These are phyloP conservation scores for Brachyhypopomus gauderio DNA, from an alignment of 2,113 vertebrate genomes.

Conservation along the genomic window DNA sequence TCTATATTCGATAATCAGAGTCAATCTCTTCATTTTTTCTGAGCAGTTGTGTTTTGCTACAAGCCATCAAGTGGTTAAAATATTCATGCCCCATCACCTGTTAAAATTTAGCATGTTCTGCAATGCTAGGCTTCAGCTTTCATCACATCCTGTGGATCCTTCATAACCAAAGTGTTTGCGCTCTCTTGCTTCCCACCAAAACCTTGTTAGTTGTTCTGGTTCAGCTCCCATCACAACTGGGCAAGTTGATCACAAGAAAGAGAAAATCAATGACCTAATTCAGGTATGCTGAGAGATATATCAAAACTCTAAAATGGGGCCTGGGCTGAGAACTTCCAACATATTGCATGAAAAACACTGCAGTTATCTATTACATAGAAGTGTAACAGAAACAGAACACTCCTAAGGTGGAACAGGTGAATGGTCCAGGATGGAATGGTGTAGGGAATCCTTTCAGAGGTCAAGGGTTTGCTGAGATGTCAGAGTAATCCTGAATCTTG, in stretches of 20 bases:
- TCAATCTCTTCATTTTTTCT: background rate
- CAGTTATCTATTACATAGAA: background rate
- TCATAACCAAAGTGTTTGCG: background rate
- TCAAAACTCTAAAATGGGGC: background rate
- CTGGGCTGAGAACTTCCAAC: background rate
- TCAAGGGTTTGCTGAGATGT: constrained; percentile 43
- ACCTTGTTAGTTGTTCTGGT: background rate
- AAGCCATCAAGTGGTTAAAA: background rate
- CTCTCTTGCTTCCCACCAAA: constrained; percentile 10
- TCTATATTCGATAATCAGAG: constrained; percentile 8
- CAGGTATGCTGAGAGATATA: background rate
- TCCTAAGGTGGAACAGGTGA: constrained; percentile 21
- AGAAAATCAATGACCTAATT: background rate
- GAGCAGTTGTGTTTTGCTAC: background rate
- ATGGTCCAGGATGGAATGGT: constrained; percentile 36
- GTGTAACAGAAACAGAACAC: background rate
- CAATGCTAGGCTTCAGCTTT: background rate
- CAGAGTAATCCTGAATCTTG: constrained; percentile 32
- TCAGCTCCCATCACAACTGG: constrained; percentile 6
- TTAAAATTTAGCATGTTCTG: background rate
- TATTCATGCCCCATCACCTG: background rate
- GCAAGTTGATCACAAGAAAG: background rate
- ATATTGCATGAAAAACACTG: background rate
- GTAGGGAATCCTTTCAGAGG: constrained; percentile 48
- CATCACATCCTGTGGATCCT: background rate